These are phyloP conservation scores for Rostratula benghalensis DNA, from an alignment of 2,113 vertebrate species.

Conservation along the genomic window DNA sequence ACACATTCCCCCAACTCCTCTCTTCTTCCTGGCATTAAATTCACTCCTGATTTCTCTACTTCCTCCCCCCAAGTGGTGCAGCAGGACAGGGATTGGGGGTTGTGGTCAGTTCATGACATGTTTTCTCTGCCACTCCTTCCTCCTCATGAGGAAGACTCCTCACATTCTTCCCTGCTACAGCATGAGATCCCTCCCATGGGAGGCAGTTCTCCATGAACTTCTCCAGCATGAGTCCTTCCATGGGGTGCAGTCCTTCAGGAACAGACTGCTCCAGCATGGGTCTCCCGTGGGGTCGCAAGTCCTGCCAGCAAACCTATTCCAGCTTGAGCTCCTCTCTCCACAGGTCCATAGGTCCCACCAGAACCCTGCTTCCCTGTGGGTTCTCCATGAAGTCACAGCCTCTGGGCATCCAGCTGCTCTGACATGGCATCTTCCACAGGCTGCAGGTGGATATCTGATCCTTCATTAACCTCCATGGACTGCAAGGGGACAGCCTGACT, in stretches of 20 bases:
- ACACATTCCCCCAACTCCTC: background rate
- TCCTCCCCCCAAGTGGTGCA: background rate
- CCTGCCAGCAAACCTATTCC: background rate
- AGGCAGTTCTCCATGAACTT: background rate
- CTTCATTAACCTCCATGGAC: background rate
- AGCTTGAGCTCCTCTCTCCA: background rate
- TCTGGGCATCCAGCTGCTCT: background rate
- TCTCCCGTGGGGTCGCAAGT: background rate
- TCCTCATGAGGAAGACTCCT: background rate
- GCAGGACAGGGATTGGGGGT: too few species aligned
- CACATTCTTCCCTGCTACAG: background rate
- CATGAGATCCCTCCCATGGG: background rate
- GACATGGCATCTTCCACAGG: background rate
- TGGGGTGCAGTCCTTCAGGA: background rate
- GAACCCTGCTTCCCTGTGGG: background rate
- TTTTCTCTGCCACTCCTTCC: background rate
- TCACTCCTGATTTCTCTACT: background rate
- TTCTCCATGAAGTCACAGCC: background rate
- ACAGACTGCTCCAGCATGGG: background rate
- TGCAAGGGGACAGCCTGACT: background rate
- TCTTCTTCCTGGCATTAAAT: background rate
- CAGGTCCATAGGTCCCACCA: background rate
- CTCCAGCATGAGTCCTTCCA: background rate
- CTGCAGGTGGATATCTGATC: background rate
- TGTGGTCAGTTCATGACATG: background rate